Conservation (phyloP, 2,797 vertebrate genomes). For the Kryptopterus vitreolus region DNA sequence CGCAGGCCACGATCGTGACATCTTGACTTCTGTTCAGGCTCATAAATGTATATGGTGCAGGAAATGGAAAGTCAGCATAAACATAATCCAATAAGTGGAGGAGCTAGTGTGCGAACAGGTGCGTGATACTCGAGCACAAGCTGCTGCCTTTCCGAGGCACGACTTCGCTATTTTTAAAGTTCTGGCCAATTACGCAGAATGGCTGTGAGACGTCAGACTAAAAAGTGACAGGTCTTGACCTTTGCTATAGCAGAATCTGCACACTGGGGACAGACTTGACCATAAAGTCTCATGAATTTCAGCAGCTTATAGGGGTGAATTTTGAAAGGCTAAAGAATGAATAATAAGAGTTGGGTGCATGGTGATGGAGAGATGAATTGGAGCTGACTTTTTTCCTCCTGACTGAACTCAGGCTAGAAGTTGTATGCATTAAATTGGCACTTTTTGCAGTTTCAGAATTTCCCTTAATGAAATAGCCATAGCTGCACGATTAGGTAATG, state of each 20-base stretch:
- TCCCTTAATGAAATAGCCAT: neutral
- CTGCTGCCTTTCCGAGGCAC: slow-evolving; percentile 1
- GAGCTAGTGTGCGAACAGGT: slow-evolving; percentile 20
- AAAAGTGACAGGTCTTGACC: slow-evolving; percentile 61
- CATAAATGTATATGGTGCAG: slow-evolving; percentile 59
- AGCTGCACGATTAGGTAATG: neutral
- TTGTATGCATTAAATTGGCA: neutral
- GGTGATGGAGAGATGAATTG: neutral
- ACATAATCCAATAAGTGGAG: slow-evolving; percentile 59
- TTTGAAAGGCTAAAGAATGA: slow-evolving; percentile 37
- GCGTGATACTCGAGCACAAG: slow-evolving; percentile 28
- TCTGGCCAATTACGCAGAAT: slow-evolving; percentile 59
- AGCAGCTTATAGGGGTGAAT: slow-evolving; percentile 37
- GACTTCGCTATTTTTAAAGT: slow-evolving; percentile 39
- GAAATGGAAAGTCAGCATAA: slow-evolving; percentile 62
- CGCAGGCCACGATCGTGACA: slow-evolving; percentile 44
- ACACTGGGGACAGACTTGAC: slow-evolving; percentile 38
- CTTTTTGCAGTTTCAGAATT: neutral
- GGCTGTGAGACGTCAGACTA: slow-evolving; percentile 47
- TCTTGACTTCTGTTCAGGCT: slow-evolving; percentile 59
- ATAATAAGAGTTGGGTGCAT: neutral
- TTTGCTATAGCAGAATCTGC: slow-evolving; percentile 39
- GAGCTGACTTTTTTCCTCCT: neutral
- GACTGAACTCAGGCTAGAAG: neutral
- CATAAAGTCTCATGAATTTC: slow-evolving; percentile 49